These are phyloP conservation scores for Microctonus hyperodae DNA, from an alignment of 2,888 invertebrate species.

Conservation along the genomic window DNA sequence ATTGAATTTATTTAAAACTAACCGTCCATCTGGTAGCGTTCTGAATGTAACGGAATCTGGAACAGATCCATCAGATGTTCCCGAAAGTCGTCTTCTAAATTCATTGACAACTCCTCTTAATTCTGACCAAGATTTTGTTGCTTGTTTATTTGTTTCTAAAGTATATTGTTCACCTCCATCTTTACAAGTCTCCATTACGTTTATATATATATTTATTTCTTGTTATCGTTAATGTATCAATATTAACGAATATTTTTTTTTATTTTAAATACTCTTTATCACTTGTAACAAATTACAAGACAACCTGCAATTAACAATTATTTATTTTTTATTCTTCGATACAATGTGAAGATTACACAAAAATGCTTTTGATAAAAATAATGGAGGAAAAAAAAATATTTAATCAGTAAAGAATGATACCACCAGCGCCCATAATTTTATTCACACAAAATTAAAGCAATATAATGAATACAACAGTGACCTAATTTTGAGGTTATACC, in stretches of 20 bases:
- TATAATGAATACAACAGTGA: neutral
- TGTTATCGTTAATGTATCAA: too few relatives aligned
- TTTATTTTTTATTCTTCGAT: too few relatives aligned
- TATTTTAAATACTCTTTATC: too few relatives aligned
- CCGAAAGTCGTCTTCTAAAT: conserved; percentile 78
- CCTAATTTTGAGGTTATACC: conserved; percentile 46
- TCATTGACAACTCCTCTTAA: conserved; percentile 82
- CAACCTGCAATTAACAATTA: too few relatives aligned
- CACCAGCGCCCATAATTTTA: neutral
- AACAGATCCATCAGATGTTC: conserved; percentile 77
- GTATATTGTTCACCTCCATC: conserved; percentile 40
- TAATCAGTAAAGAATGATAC: neutral
- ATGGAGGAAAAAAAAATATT: neutral
- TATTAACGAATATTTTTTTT: too few relatives aligned
- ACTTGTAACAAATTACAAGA: too few relatives aligned
- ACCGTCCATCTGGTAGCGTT: conserved; percentile 74
- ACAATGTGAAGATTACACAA: too few relatives aligned
- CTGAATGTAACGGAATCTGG: conserved; percentile 85
- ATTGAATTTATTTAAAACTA: conserved; percentile 16
- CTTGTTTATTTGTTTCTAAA: conserved; percentile 34
- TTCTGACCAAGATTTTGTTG: conserved; percentile 76
- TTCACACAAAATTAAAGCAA: neutral
- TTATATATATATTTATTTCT: neutral
- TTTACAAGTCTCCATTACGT: conserved; percentile 47
- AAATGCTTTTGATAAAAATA: too few relatives aligned